Conservation (phyloP, 2,797 vertebrate genomes). For the Lindbergichthys nudifrons region DNA sequence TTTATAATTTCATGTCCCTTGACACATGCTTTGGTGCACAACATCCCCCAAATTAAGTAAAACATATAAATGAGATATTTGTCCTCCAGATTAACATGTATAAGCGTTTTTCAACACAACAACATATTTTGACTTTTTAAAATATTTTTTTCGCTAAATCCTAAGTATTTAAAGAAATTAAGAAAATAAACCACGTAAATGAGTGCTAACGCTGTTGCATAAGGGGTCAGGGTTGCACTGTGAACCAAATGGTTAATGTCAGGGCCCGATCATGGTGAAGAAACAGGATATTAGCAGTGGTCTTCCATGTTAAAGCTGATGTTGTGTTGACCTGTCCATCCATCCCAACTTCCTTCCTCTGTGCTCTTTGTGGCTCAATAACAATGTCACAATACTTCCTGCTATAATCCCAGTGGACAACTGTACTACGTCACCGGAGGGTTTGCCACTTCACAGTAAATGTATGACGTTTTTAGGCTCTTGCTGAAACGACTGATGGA, state of each 20-base stretch:
- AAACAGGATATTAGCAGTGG: not conserved
- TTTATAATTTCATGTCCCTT: not conserved
- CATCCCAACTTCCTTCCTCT: not conserved
- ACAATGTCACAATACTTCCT: not conserved
- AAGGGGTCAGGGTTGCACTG: not conserved
- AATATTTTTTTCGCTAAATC: no score
- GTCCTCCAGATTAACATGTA: not conserved
- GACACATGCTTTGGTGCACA: not conserved
- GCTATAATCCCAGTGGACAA: not conserved
- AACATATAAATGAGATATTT: no score
- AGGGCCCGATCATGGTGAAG: not conserved
- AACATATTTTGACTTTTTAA: not conserved
- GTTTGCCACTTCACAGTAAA: slow-evolving; percentile 6
- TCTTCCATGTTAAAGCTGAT: not conserved
- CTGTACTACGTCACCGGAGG: not conserved
- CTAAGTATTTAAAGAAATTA: no score
- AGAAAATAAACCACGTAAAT: no score
- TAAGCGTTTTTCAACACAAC: not conserved
- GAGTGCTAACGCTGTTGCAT: no score
- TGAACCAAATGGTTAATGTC: not conserved
- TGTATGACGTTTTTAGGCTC: not conserved
- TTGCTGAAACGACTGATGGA: not conserved
- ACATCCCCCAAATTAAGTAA: not conserved
- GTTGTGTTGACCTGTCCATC: not conserved
- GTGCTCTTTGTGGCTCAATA: not conserved